Percentiles rank a stretch among this genome's conserved stretches.
phyloP scores from a whole-genome alignment of 2,113 vertebrate genomes.

The Perca fluviatilis region DNA sequence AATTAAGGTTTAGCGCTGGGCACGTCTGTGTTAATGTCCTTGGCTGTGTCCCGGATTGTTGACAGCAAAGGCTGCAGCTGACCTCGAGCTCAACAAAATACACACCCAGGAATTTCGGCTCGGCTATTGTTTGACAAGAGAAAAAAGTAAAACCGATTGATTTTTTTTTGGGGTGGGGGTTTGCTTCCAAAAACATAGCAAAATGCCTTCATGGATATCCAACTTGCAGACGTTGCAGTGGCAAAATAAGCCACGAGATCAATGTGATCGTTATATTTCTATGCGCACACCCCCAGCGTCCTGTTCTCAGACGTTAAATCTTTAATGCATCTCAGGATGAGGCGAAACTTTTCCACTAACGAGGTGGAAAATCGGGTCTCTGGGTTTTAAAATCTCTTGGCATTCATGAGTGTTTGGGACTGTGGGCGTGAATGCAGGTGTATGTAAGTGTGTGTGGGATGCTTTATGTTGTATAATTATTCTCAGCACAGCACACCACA shows the following conservation, averaged over 20 bases:
- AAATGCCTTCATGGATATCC: not conserved
- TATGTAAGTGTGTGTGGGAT: conserved; percentile 12
- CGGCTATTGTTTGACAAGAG: not conserved
- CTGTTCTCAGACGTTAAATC: conserved; percentile 7
- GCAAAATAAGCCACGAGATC: conserved; percentile 5
- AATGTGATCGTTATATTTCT: conserved; percentile 27
- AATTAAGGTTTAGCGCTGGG: conserved; percentile 11
- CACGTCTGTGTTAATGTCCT: conserved; percentile 40
- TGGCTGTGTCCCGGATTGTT: conserved; percentile 12
- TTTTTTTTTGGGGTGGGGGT: too few species aligned
- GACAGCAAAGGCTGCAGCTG: conserved; percentile 6
- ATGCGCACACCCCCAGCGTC: not conserved
- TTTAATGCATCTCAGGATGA: conserved; percentile 25
- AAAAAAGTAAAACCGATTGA: not conserved
- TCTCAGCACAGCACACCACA: not conserved
- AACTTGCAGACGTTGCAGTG: not conserved
- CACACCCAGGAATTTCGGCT: not conserved
- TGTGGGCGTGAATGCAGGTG: conserved; percentile 5
- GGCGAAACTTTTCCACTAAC: conserved; percentile 38
- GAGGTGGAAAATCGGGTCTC: conserved; percentile 33
- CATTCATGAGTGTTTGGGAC: not conserved
- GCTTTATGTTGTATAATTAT: not conserved
- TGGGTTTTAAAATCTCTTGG: conserved; percentile 21
- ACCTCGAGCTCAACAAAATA: not conserved
- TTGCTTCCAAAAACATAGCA: not conserved